Conservation (phyloP, 2,888 invertebrate species). For the Mechanitis messenoides region DNA sequence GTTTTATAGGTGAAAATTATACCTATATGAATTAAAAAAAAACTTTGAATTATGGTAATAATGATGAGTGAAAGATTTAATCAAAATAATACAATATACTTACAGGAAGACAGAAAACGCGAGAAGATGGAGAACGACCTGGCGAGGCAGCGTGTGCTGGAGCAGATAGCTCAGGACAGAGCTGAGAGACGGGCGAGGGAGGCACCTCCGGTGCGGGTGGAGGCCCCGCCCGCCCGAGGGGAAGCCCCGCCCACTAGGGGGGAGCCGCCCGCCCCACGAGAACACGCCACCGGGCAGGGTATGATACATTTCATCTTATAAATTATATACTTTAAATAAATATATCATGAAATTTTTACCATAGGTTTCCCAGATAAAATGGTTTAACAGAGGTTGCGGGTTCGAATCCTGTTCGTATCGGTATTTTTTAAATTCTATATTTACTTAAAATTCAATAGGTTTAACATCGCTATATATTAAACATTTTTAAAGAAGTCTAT, state of each 20-base stretch:
- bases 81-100: background rate
- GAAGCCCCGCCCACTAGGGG: conserved; percentile 17
- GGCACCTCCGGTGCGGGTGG: conserved; percentile 20
- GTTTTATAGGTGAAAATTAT: no score
- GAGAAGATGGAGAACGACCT: conserved; percentile 85
- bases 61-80: background rate
- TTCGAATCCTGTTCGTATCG: no score
- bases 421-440: no score
- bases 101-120: conserved; percentile 81
- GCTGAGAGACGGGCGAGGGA: conserved; percentile 78
- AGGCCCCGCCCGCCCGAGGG: conserved; percentile 19
- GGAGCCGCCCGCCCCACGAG: conserved; percentile 16
- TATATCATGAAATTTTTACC: no score
- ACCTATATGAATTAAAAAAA: background rate
- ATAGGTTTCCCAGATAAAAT: no score
- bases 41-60: background rate
- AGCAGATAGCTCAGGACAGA: conserved; percentile 91
- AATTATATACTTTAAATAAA: no score
- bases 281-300: no score
- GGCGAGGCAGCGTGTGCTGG: conserved; percentile 85
- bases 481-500: no score
- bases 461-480: no score
- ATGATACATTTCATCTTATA: no score
- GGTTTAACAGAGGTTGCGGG: no score
- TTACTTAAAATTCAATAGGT: no score